Evolutionary conservation across 2,797 vertebrate species (phyloP), one percentile per base, ranked within the genome.

Genomic region (Sebastes aleutianus): DNA sequence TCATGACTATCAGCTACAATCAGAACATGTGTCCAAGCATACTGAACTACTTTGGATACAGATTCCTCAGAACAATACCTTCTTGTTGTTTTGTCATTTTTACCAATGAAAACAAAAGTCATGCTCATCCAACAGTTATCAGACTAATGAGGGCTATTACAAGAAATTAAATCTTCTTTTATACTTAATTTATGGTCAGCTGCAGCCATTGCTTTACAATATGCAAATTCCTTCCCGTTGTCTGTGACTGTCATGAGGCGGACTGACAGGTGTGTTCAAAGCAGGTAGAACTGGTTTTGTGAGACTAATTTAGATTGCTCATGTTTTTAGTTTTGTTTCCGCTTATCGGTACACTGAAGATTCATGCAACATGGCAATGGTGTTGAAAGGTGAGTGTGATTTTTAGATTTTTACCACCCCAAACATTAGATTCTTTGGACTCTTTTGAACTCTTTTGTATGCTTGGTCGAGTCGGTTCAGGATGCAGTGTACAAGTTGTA

Each of bases 201-300:
- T n/a, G 10, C 22, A 65, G 59, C 29, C 63, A 53, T 53, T 27
- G 4, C 26, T 24, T 27, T 9, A 24, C 13, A 63, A 5, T 24
- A n/a, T 63, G 54, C 39, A 29, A 43, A 57, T 29, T 56, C 50
- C 39, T 58, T 22, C 6, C n/a, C 0, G 2, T 66, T 43, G 13
- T 29, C 43, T 2, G 4, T 76, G 53, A 71, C 4, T 43, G 20
- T n/a, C 54, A 20, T n/a, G 20, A 58, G 22, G 31, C 3, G 39
- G 43, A 68, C 13, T 16, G 27, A 68, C 22, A 26, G 75, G 20
- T 39, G 20, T 24, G 4, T 57, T 36, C 32, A 27, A 4, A 75
- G 32, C 80, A 63, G 78, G 74, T 47, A 69, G 43, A 74, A 79
- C 90, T 32, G 24, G 85, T 85, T 80, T 78, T 1, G 22, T 36